Percentiles rank a stretch among this genome's conserved stretches.
phyloP scores from a whole-genome alignment of 53 echinoderm and acorn worm genomes.

The Temnopleurus reevesii region DNA sequence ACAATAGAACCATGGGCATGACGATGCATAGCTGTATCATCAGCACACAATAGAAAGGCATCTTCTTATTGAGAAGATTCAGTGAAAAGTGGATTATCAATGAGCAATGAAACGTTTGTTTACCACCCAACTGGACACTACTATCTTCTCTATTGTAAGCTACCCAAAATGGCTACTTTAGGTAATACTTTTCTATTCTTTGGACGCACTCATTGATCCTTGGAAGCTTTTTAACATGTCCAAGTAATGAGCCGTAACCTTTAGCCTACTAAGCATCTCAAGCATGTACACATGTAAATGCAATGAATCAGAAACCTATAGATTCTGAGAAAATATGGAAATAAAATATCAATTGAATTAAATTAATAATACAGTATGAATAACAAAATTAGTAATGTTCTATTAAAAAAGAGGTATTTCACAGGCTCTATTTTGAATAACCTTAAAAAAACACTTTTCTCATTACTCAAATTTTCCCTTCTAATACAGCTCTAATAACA shows the following conservation, averaged over 20 bases:
- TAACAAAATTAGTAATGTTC: too few species aligned
- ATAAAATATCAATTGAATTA: too few species aligned
- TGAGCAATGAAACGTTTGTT: constrained; percentile 5
- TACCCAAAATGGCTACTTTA: neutral
- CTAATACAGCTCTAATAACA: too few species aligned
- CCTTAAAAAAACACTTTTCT: too few species aligned
- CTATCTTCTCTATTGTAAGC: neutral
- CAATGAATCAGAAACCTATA: neutral
- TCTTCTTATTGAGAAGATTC: neutral
- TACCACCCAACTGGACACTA: neutral
- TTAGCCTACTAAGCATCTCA: neutral
- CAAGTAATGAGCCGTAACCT: constrained; percentile 1
- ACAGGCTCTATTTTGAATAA: too few species aligned
- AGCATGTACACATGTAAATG: too few species aligned
- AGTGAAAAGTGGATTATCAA: constrained; percentile 55
- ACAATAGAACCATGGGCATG: neutral
- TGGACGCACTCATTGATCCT: neutral
- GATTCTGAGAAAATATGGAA: neutral
- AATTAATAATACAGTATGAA: too few species aligned
- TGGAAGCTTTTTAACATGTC: neutral
- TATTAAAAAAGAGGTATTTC: too few species aligned
- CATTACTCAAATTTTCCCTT: too few species aligned
- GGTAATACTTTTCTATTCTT: neutral
- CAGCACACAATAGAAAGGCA: constrained; percentile 9
- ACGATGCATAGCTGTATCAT: neutral